phyloP scores from a whole-genome alignment of 2,888 invertebrate species.

The Rhingia rostrata region DNA sequence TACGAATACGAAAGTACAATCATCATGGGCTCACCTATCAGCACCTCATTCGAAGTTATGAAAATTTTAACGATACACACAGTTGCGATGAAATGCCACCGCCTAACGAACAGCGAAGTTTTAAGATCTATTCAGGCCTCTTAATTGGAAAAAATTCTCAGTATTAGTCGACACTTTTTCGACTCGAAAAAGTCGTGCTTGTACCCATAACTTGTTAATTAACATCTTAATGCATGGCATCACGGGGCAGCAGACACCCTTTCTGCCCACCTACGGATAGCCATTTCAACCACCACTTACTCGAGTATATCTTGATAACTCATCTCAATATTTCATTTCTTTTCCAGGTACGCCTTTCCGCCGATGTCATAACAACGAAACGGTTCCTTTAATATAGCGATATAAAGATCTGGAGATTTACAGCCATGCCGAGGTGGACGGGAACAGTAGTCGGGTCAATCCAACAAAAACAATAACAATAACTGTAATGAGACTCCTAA shows the following conservation, averaged over 20 bases:
- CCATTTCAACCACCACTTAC: constrained; percentile 32
- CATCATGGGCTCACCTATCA: constrained; percentile 39
- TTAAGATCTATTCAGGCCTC: constrained; percentile 48
- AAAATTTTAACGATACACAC: constrained; percentile 68
- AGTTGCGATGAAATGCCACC: constrained; percentile 57
- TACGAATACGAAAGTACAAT: not conserved
- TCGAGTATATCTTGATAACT: constrained; percentile 58
- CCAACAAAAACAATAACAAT: constrained; percentile 68
- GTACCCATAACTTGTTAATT: constrained; percentile 64
- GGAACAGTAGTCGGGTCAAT: constrained; percentile 49
- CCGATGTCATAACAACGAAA: constrained; percentile 69
- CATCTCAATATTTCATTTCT: constrained; percentile 72
- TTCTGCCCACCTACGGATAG: constrained; percentile 17
- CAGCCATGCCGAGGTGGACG: constrained; percentile 16
- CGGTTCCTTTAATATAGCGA: constrained; percentile 57
- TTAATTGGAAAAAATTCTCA: constrained; percentile 69
- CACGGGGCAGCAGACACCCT: constrained; percentile 56
- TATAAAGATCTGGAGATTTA: constrained; percentile 67
- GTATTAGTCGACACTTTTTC: constrained; percentile 65
- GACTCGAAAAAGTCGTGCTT: constrained; percentile 45
- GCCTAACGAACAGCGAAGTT: constrained; percentile 1
- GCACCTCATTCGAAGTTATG: constrained; percentile 67
- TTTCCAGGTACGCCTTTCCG: constrained; percentile 67
- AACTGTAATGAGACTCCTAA: constrained; percentile 67
- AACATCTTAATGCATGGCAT: constrained; percentile 71